Base-by-base conservation (phyloP, 1,140 invertebrate species). In the Drosophila watanabei region DNA sequence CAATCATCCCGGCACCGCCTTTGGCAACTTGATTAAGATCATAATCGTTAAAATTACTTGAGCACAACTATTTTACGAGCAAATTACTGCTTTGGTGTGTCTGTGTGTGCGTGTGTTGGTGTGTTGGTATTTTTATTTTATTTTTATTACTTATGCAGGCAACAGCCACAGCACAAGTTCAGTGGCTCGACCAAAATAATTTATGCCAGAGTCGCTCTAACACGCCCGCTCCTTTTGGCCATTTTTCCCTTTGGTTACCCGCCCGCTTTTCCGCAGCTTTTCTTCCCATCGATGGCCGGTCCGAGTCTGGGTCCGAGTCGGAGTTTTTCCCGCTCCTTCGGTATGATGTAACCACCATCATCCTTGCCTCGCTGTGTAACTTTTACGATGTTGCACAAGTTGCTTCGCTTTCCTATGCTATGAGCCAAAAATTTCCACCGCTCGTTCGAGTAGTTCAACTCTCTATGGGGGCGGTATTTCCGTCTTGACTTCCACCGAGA, bases 31-130 rank as follows among this genome's bases (percentile, higher is more conserved):
- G 76, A 80, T 80, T 80, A 79, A 79, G 78, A 80, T 79, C 76
- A 79, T 79, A 79, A 80, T 79, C 76, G 68, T 80, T 80, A 79
- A 80, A 80, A 79, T 79, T 66, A 80, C 78, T 80, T 66, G 78
- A 80, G 78, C 76, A 62, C 76, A 79, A 72, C 69, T 79, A 65
- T 80, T 80, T 80, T 80, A 80, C 43, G 68, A 80, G 56, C 61
- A 61, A 80, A 73, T 79, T 80, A 66, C 78, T 57, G 71, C 35
- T 63, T 68, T 75, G 41, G 45, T 43, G 37, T 61, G 28, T 68
- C 43, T 58, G 18, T 41, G 1, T 1, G 32, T 60, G 66, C 32
- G 49, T 68, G 51, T 58, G 18, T 41, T 24, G 24, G 32, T 60
- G 66, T 51, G 49, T 18, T 52, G 16, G 51, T 41, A 68, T 66